Evolutionary conservation across 2,113 vertebrate species (phyloP).

Genomic region (Callorhinus ursinus): DNA sequence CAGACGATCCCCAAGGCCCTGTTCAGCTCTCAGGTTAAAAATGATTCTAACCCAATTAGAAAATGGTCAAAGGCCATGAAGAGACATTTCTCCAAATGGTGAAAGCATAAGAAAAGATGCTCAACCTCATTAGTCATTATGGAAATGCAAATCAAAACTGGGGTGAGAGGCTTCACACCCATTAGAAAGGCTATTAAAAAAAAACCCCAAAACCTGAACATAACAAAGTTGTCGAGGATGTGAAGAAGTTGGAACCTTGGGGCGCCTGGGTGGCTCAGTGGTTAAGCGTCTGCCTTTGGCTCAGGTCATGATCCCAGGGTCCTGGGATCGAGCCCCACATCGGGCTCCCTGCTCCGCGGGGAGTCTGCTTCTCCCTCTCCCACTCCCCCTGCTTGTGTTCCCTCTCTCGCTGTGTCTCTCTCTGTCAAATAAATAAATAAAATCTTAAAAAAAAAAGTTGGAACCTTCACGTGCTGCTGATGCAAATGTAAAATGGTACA

Average conservation of each 20-base stretch:
- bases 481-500: neutral
- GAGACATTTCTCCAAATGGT: neutral
- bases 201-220: neutral
- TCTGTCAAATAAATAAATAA: no score
- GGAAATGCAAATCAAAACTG: neutral
- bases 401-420: no score
- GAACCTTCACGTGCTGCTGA: accelerated
- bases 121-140: neutral
- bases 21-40: neutral
- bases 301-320: no score
- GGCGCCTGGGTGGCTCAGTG: no score
- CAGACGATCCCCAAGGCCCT: neutral
- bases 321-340: no score
- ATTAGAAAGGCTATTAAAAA: neutral
- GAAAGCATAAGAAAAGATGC: neutral
- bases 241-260: neutral
- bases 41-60: neutral
- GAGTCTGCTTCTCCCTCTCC: no score
- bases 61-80: neutral
- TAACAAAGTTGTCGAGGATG: neutral
- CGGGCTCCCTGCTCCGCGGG: no score
- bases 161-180: neutral
- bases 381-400: no score
- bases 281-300: no score
- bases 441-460: no score